These are phyloP conservation scores for Brachyptera putata DNA, from an alignment of 2,888 invertebrate species.

Conservation along the genomic window DNA sequence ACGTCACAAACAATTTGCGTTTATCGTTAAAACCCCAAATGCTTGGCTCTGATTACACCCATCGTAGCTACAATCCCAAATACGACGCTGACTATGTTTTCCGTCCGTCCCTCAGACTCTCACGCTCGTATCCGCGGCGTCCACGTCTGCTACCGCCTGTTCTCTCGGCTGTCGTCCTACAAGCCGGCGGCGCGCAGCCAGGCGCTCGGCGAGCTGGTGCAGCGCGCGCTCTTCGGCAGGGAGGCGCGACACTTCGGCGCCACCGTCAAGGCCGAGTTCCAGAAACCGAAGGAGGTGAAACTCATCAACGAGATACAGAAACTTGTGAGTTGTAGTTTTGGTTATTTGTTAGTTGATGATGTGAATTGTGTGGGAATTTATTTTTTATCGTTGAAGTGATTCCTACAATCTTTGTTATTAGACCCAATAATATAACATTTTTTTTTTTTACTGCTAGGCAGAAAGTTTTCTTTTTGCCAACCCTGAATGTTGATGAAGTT, in stretches of 20 bases:
- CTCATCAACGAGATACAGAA: conserved; percentile 72
- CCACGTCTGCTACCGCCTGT: conserved; percentile 58
- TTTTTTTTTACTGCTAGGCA: no score
- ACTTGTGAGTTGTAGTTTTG: conserved; percentile 57
- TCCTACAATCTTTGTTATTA: neutral
- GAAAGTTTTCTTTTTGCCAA: no score
- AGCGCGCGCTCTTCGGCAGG: conserved; percentile 61
- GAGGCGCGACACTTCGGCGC: conserved; percentile 68
- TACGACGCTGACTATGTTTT: no score
- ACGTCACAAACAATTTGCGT: no score
- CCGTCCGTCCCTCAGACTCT: no score
- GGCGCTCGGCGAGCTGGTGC: conserved; percentile 67
- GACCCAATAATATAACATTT: no score
- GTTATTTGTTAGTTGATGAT: conserved; percentile 17
- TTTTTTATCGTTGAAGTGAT: neutral
- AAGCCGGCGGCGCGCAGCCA: conserved; percentile 67
- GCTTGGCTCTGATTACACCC: no score
- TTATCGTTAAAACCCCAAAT: no score
- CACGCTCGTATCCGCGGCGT: conserved; percentile 48
- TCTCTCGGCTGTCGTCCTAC: conserved; percentile 61
- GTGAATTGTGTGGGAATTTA: neutral
- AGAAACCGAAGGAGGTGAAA: conserved; percentile 47
- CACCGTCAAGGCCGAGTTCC: conserved; percentile 37
- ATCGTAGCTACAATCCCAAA: no score
- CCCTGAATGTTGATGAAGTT: no score